These are phyloP conservation scores for Puma concolor DNA, from an alignment of 2,113 vertebrate species.

Conservation along the genomic window DNA sequence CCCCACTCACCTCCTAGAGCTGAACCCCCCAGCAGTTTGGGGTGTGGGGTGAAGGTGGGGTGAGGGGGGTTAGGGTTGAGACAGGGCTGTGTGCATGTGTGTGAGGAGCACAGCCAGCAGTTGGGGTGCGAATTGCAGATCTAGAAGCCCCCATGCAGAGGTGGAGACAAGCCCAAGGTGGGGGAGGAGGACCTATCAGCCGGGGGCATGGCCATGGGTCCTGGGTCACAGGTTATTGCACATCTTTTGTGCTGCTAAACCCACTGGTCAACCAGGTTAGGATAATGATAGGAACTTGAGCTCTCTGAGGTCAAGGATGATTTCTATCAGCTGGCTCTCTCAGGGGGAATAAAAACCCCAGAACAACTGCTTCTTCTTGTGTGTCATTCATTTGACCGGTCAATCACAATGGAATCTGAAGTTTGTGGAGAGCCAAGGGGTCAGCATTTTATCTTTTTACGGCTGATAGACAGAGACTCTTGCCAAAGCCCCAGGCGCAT, in stretches of 20 bases:
- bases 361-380: not conserved
- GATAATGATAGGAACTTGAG: not conserved
- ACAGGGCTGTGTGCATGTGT: fast-evolving
- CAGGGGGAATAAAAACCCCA: not conserved
- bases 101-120: not conserved
- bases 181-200: too few relatives aligned
- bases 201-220: fast-evolving
- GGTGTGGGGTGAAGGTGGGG: not conserved
- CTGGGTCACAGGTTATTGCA: fast-evolving
- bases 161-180: fast-evolving
- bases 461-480: not conserved
- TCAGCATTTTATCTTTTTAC: not conserved
- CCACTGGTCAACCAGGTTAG: too few relatives aligned
- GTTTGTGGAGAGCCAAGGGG: not conserved
- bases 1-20: not conserved
- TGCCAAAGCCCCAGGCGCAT: not conserved
- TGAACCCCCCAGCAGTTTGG: not conserved
- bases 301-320: not conserved
- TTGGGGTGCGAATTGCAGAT: not conserved
- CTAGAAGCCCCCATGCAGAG: not conserved
- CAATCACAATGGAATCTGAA: not conserved
- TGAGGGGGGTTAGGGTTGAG: too few relatives aligned
- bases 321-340: not conserved
- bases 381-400: not conserved
- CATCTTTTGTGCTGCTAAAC: not conserved